These are phyloP conservation scores for Sebastes vulpes DNA, from an alignment of 2,797 vertebrate genomes.

Conservation along the genomic window DNA sequence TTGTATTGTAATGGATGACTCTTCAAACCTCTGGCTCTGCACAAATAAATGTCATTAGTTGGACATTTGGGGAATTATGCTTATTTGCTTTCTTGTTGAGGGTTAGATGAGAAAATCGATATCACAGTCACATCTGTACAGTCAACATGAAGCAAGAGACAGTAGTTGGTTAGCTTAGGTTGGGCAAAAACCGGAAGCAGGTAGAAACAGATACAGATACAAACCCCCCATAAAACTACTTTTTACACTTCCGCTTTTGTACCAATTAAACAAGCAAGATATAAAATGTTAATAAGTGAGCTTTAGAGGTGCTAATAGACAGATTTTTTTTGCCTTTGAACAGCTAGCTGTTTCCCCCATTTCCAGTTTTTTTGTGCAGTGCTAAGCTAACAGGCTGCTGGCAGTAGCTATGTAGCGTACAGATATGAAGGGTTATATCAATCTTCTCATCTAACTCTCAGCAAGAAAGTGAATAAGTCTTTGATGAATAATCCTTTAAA, in stretches of 20 bases:
- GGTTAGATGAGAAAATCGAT: neutral
- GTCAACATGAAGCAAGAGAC: too few relatives aligned
- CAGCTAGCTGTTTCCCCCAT: neutral
- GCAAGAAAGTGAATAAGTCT: neutral
- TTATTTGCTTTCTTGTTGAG: neutral
- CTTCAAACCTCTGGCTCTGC: neutral
- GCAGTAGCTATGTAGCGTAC: neutral
- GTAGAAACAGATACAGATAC: too few relatives aligned
- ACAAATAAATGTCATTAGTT: neutral
- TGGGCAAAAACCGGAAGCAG: too few relatives aligned
- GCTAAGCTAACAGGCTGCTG: neutral
- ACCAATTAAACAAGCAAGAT: too few relatives aligned
- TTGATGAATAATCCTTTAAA: too few relatives aligned
- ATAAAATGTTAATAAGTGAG: too few relatives aligned
- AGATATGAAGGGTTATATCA: neutral
- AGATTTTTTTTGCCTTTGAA: too few relatives aligned
- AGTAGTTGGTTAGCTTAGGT: too few relatives aligned
- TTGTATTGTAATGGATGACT: neutral
- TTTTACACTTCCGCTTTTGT: too few relatives aligned
- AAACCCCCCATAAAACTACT: too few relatives aligned
- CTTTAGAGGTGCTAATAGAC: too few relatives aligned
- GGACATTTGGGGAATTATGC: neutral
- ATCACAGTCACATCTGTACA: neutral
- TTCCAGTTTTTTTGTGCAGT: neutral
- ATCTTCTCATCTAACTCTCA: neutral